Evolutionary conservation across 2,888 invertebrate genomes (phyloP).

Genomic region (Drosophila demipolita): DNA sequence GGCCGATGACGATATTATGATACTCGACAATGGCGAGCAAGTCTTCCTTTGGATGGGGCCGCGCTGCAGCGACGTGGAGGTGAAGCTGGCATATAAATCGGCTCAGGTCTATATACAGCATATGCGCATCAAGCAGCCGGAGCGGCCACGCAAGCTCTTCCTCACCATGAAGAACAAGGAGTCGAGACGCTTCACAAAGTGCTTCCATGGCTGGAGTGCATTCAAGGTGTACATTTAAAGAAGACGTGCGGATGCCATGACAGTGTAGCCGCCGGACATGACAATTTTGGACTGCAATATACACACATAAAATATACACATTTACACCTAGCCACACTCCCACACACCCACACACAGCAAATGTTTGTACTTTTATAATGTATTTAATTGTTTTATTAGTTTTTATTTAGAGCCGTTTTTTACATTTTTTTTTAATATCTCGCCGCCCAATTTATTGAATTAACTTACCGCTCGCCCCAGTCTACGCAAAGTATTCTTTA

Average conservation of each 20-base stretch:
- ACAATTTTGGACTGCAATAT: conserved; percentile 61
- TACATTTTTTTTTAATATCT: conserved; percentile 42
- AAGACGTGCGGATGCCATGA: conserved; percentile 61
- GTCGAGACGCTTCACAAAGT: conserved; percentile 96
- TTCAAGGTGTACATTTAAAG: conserved; percentile 87
- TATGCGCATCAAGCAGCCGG: conserved; percentile 97
- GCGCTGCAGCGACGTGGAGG: conserved; percentile 98
- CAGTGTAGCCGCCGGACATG: conserved; percentile 56
- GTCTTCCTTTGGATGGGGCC: conserved; percentile 99
- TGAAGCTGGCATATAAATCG: conserved; percentile 99
- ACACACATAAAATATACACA: conserved; percentile 22
- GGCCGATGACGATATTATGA: conserved; percentile 99
- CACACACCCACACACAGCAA: conserved; percentile 32
- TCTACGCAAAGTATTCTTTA: conserved; percentile 70
- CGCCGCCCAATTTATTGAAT: conserved; percentile 54
- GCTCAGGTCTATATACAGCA: conserved; percentile 99
- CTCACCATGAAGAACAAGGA: conserved; percentile 98
- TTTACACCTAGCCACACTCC: conserved; percentile 10
- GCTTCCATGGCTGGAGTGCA: conserved; percentile 99
- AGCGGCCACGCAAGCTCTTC: conserved; percentile 95
- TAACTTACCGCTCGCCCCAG: conserved; percentile 48
- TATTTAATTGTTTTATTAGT: conserved; percentile 70
- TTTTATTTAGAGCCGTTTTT: conserved; percentile 67
- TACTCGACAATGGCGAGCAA: conserved; percentile 98
- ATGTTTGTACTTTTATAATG: conserved; percentile 76